Base-by-base conservation (phyloP, 2,113 vertebrate species). In the Craseonycteris thonglongyai region DNA sequence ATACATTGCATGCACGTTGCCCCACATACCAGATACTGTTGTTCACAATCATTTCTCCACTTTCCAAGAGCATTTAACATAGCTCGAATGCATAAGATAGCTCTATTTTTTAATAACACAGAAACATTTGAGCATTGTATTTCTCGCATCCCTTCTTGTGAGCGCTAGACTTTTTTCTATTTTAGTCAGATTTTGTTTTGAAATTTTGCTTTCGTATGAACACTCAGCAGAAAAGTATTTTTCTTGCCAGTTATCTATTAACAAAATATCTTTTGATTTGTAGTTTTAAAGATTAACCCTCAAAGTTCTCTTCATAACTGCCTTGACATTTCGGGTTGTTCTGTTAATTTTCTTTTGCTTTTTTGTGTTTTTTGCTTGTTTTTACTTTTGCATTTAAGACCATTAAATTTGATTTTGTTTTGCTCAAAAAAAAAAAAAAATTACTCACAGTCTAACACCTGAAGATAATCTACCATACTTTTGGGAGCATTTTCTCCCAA, bases 351-450 rank as follows among this genome's bases (percentile, higher is more conserved):
- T 98, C 98, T 98, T 99, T 98, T 98, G 98, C 98, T 99, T 98
- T 98, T 98, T 99, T 98, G 98, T 99, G 98, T 98, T 98, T 99
- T 98, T 99, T 98, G 98, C 99, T 99, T 98, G 98, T 98, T 98
- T 99, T 99, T 99, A 98, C 99, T 98, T 98, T 99, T 99, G 98
- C 98, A 98, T 98, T 98, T 99, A 98, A 98, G 98, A 99, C 98
- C 99, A 99, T 99, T 99, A 99, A 99, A 99, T 99, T 99, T 99
- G 98, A 98, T 99, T 99, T 99, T 98, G 98, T 99, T 99, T 99
- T 99, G 99, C 98, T 98, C 98, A 98, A 99, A 92, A n/a, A n/a
- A n/a, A n/a, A n/a, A n/a, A n/a, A n/a, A n/a, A n/a, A n/a, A n/a
- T n/a, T n/a, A n/a, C n/a, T n/a, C n/a, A n/a, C n/a, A n/a, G n/a